Evolutionary conservation across 1,140 invertebrate species (phyloP).

Genomic region (Capitella teleta): DNA sequence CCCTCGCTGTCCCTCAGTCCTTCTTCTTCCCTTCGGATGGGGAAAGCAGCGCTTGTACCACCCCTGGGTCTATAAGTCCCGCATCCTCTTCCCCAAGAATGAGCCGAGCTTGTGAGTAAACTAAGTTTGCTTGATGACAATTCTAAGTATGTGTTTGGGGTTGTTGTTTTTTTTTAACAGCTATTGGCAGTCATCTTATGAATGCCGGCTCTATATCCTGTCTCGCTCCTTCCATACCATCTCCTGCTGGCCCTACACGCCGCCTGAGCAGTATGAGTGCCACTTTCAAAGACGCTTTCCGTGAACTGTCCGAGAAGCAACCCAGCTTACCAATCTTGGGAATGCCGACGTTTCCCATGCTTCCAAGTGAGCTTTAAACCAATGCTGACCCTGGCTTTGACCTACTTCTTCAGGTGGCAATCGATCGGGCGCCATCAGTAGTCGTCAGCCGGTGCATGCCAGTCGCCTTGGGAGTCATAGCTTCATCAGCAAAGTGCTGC

Average conservation of each 20-base stretch:
- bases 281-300: constrained; percentile 17
- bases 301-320: constrained; percentile 10
- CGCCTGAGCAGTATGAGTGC: constrained; percentile 1
- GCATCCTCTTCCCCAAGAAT: background rate
- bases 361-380: constrained; percentile 23
- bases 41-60: background rate
- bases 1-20: too few species aligned
- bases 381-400: background rate
- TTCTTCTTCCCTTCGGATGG: too few species aligned
- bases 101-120: too few species aligned
- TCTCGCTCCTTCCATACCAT: background rate
- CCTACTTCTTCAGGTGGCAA: background rate
- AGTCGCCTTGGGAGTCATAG: constrained; percentile 38
- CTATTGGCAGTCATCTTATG: too few species aligned
- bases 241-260: background rate
- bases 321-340: constrained; percentile 12
- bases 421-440: too few species aligned
- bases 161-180: too few species aligned
- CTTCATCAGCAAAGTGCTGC: constrained; percentile 76
- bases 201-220: constrained; percentile 1
- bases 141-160: too few species aligned
- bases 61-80: background rate
- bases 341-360: constrained; percentile 18
- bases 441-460: too few species aligned
- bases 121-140: too few species aligned